phyloP scores from a whole-genome alignment of 2,888 invertebrate species.

The Bimastos eiseni region DNA sequence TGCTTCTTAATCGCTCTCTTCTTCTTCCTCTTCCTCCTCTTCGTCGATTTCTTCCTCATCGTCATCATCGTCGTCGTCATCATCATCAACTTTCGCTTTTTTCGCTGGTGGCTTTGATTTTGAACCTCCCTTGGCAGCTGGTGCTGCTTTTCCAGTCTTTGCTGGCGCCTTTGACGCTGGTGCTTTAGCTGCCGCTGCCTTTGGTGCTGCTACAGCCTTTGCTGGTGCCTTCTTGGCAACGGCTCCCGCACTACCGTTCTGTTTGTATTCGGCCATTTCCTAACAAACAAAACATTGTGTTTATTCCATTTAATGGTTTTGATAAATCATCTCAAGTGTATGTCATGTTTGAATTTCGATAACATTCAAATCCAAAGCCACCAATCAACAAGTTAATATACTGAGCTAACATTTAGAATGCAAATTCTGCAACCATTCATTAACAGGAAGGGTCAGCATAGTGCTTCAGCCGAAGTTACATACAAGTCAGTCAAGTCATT shows the following conservation, averaged over 20 bases:
- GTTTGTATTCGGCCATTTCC: constrained; percentile 44
- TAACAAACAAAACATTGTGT: neutral
- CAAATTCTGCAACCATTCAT: neutral
- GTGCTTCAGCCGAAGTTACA: neutral
- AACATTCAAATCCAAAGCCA: too few relatives aligned
- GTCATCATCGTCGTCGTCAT: constrained; percentile 44
- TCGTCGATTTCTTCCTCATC: constrained; percentile 45
- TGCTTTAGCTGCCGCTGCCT: constrained; percentile 2
- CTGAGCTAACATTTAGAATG: neutral
- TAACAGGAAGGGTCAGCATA: neutral
- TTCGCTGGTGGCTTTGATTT: constrained; percentile 30
- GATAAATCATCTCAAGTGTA: too few relatives aligned
- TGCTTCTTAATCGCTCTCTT: constrained; percentile 28
- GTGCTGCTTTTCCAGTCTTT: constrained; percentile 7
- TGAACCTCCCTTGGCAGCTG: constrained; percentile 29
- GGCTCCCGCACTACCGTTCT: neutral
- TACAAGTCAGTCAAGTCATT: neutral
- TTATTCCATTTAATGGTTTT: too few relatives aligned
- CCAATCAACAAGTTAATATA: neutral
- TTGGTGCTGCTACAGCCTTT: constrained; percentile 19
- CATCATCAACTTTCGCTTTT: constrained; percentile 62
- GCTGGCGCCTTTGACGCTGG: neutral
- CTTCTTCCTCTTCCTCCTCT: constrained; percentile 37
- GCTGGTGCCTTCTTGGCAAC: neutral
- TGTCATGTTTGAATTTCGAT: too few relatives aligned